Conservation (phyloP, 2,797 vertebrate genomes). For the Sphenopsis melanotis region DNA sequence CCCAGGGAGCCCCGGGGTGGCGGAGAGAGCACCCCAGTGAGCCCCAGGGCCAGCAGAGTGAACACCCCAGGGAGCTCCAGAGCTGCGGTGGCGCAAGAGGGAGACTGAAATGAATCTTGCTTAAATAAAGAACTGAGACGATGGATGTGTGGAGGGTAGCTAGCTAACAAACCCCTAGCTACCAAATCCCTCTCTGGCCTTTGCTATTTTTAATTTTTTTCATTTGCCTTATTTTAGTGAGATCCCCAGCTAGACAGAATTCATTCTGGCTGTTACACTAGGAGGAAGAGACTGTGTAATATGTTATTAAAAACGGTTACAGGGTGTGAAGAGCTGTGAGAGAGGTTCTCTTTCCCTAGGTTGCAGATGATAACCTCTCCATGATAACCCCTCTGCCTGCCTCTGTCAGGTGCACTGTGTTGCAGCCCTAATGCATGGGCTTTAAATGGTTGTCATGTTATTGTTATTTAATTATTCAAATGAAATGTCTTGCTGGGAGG, state of each 20-base stretch:
- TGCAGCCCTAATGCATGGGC: conserved; percentile 22
- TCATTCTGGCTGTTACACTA: background rate
- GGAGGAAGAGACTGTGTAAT: background rate
- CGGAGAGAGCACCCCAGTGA: accelerated
- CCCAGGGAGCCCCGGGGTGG: accelerated
- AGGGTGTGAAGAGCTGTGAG: background rate
- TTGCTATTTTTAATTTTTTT: background rate
- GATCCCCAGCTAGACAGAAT: background rate
- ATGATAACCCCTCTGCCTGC: background rate
- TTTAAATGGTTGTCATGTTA: conserved; percentile 71
- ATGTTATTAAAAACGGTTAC: background rate
- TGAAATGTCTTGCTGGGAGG: conserved; percentile 64
- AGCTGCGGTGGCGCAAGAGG: accelerated
- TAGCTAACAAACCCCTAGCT: accelerated
- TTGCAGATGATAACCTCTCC: background rate
- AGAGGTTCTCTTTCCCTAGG: background rate
- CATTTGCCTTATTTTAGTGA: background rate
- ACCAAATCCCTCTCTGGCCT: background rate
- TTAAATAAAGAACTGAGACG: background rate
- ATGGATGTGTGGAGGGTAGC: background rate
- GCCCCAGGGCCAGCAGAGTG: background rate
- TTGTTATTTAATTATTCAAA: conserved; percentile 74
- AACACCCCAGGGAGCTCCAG: background rate
- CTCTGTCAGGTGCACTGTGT: conserved; percentile 7
- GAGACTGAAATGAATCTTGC: too few relatives aligned